A percentile compares a stretch with the other conserved stretches of the same genome.
Evolutionary conservation across 2,797 vertebrate genomes (phyloP).

Genomic region (Lemur catta): DNA sequence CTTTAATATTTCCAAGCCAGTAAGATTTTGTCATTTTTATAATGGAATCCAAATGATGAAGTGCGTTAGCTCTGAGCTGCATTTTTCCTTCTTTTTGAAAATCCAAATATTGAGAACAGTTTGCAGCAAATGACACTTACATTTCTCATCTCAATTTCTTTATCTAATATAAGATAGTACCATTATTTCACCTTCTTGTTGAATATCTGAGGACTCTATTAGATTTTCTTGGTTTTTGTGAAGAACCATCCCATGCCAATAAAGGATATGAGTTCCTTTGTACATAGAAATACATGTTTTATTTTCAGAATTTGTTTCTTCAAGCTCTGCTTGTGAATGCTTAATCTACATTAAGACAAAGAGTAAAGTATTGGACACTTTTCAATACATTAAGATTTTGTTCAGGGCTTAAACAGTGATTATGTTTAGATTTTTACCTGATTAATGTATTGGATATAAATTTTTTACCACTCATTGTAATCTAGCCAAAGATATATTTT

Average conservation of each 20-base stretch:
- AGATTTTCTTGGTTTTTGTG: background rate
- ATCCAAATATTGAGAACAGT: conserved; percentile 65
- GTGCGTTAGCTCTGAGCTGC: conserved; percentile 44
- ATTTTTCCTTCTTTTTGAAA: conserved; percentile 67
- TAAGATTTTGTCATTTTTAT: conserved; percentile 76
- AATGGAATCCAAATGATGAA: conserved; percentile 73
- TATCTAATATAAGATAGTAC: background rate
- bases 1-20: conserved; percentile 74
- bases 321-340: background rate
- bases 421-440: background rate
- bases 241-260: background rate
- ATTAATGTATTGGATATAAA: background rate
- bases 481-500: background rate
- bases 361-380: background rate
- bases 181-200: background rate
- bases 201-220: background rate
- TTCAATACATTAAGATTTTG: background rate
- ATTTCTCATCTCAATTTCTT: conserved; percentile 57
- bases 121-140: conserved; percentile 49
- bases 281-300: background rate
- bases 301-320: conserved; percentile 6
- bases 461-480: background rate
- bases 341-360: conserved; percentile 16
- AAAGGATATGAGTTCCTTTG: background rate
- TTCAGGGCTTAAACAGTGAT: background rate